phyloP scores from a whole-genome alignment of 2,888 invertebrate species.

The Dendrolimus houi region DNA sequence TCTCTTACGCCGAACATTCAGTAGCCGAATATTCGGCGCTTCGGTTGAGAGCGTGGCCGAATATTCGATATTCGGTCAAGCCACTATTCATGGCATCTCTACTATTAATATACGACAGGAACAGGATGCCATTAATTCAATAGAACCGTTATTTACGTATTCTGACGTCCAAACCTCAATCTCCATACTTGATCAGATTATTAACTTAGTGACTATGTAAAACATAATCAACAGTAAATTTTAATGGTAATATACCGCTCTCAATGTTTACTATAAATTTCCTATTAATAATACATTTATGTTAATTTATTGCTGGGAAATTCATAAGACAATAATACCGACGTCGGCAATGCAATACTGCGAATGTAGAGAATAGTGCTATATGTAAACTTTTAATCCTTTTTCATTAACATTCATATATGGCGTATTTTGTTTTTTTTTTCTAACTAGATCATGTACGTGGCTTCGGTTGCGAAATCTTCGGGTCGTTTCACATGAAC shows the following conservation, averaged over 20 bases:
- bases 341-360: background rate
- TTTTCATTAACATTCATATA: too few species aligned
- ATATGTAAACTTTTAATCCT: too few species aligned
- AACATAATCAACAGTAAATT: conserved; percentile 17
- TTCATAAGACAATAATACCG: background rate
- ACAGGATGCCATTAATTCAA: background rate
- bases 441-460: too few species aligned
- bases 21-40: too few species aligned
- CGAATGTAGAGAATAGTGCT: background rate
- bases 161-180: conserved; percentile 14
- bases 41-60: too few species aligned
- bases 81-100: too few species aligned
- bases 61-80: too few species aligned
- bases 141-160: conserved; percentile 19
- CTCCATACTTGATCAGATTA: background rate
- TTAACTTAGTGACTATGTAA: background rate
- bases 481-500: too few species aligned
- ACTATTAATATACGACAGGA: too few species aligned
- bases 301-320: background rate
- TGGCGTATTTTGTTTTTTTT: too few species aligned
- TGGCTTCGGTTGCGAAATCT: too few species aligned
- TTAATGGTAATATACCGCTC: conserved; percentile 14
- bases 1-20: too few species aligned
- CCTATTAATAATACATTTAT: conserved; percentile 9
- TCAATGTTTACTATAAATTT: conserved; percentile 9